Conservation (phyloP, 1,140 invertebrate species). For the Drosophila lini region DNA sequence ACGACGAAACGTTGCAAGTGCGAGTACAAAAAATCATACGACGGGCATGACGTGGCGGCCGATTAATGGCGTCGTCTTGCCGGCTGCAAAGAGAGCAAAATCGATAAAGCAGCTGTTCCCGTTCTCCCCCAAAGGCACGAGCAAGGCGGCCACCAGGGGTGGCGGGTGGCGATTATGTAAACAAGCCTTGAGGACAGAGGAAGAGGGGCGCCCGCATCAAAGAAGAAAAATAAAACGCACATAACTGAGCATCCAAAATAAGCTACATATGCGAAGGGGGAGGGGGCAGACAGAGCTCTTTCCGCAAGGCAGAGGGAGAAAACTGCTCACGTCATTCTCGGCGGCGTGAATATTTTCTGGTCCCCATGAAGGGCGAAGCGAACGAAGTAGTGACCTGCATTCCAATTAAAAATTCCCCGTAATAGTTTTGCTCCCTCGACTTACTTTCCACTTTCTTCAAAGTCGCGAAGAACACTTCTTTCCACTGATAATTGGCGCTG, state of each 20-base stretch:
- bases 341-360: background rate
- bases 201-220: slow-evolving; percentile 1
- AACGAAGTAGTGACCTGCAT: slow-evolving; percentile 10
- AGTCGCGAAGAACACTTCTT: slow-evolving; percentile 26
- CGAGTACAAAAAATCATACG: slow-evolving; percentile 32
- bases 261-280: background rate
- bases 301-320: background rate
- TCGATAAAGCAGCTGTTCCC: slow-evolving; percentile 49
- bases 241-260: slow-evolving; percentile 17
- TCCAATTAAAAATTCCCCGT: background rate
- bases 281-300: background rate
- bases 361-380: background rate
- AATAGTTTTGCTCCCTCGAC: slow-evolving; percentile 17
- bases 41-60: slow-evolving; percentile 41
- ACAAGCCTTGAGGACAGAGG: slow-evolving; percentile 33
- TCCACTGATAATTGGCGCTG: slow-evolving; percentile 7
- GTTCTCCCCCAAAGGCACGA: background rate
- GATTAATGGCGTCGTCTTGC: slow-evolving; percentile 46
- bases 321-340: slow-evolving; percentile 23
- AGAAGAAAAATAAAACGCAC: slow-evolving; percentile 5
- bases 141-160: slow-evolving; percentile 5
- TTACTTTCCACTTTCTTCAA: slow-evolving; percentile 36
- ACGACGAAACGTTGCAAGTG: slow-evolving; percentile 7
- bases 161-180: slow-evolving; percentile 40
- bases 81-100: slow-evolving; percentile 40